These are phyloP conservation scores for Habroteleia sp. DNA, from an alignment of 2,888 invertebrate species.

Conservation along the genomic window DNA sequence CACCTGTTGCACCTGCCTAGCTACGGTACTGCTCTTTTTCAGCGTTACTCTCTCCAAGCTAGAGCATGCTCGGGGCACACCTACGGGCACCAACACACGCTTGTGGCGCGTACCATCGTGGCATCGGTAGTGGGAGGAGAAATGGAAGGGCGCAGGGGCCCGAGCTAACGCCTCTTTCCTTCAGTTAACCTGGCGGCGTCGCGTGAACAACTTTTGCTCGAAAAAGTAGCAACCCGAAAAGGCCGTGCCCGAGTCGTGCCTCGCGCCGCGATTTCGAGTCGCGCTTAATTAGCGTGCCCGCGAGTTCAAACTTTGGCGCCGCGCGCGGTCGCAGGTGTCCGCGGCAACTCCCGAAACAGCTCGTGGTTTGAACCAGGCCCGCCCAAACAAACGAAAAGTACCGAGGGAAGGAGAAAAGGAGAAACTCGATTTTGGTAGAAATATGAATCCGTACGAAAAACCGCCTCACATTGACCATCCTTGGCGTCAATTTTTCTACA, in stretches of 20 bases:
- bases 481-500: conserved; percentile 82
- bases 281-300: conserved; percentile 29
- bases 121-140: conserved; percentile 52
- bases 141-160: conserved; percentile 63
- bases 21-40: conserved; percentile 58
- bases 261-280: conserved; percentile 26
- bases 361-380: conserved; percentile 17
- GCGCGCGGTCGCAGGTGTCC: conserved; percentile 22
- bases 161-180: conserved; percentile 64
- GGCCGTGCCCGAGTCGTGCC: conserved; percentile 38
- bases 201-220: conserved; percentile 69
- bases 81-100: conserved; percentile 20
- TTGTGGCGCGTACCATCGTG: conserved; percentile 25
- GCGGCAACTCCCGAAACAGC: conserved; percentile 1
- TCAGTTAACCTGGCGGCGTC: conserved; percentile 76
- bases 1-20: conserved; percentile 59
- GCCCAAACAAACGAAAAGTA: background rate
- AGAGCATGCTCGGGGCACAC: conserved; percentile 6
- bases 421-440: no score
- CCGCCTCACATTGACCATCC: conserved; percentile 80
- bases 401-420: background rate
- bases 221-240: conserved; percentile 48
- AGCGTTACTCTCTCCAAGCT: conserved; percentile 33
- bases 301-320: conserved; percentile 45
- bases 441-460: conserved; percentile 82